Evolutionary conservation across 2,888 invertebrate genomes (phyloP).

Genomic region (Petrolisthes cinctipes): DNA sequence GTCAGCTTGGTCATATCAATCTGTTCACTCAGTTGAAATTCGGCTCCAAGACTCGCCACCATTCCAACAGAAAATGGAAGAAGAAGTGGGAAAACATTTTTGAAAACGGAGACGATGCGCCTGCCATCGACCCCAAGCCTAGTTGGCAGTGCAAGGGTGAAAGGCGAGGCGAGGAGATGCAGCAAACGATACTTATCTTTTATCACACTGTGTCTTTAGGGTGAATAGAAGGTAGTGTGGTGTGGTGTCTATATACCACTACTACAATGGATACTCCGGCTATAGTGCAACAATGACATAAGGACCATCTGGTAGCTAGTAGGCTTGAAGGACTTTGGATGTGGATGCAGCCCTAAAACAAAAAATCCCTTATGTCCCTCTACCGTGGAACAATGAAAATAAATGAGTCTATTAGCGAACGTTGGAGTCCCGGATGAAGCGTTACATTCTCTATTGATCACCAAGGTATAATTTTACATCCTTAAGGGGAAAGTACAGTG

Average conservation of each 20-base stretch:
- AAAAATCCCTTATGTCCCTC: constrained; percentile 60
- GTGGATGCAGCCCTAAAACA: constrained; percentile 41
- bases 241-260: constrained; percentile 51
- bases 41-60: constrained; percentile 12
- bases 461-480: constrained; percentile 65
- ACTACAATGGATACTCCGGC: constrained; percentile 38
- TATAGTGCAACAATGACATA: constrained; percentile 46
- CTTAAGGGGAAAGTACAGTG: constrained; percentile 65
- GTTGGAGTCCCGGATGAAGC: constrained; percentile 61
- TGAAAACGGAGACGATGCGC: constrained; percentile 47
- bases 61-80: constrained; percentile 40
- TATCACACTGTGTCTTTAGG: constrained; percentile 40
- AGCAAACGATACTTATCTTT: constrained; percentile 49
- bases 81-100: constrained; percentile 34
- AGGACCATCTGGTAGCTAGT: constrained; percentile 11
- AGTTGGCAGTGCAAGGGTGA: constrained; percentile 48
- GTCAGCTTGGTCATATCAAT: too few relatives aligned
- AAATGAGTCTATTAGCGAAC: constrained; percentile 66
- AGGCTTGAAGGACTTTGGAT: neutral
- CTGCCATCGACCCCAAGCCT: constrained; percentile 27
- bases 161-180: constrained; percentile 41
- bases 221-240: constrained; percentile 32
- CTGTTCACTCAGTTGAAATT: neutral
- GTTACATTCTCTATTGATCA: constrained; percentile 65
- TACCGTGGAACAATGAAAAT: constrained; percentile 64